Evolutionary conservation across 2,113 vertebrate genomes (phyloP).

Genomic region (Python bivittatus): DNA sequence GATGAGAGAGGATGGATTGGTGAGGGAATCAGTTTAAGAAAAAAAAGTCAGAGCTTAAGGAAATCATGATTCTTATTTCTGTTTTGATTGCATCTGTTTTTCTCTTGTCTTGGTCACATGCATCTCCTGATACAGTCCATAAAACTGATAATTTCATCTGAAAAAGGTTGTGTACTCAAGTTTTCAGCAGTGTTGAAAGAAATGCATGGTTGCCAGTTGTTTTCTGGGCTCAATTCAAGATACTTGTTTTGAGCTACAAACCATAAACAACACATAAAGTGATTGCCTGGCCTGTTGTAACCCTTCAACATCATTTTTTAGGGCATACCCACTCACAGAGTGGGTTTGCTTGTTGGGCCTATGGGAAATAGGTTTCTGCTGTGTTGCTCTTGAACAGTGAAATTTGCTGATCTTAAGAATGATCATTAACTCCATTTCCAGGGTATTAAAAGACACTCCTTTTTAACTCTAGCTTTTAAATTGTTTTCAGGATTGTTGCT

Average conservation of each 20-base stretch:
- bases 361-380: background rate
- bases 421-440: background rate
- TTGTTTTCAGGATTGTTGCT: background rate
- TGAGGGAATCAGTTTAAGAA: background rate
- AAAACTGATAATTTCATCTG: background rate
- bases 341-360: background rate
- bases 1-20: background rate
- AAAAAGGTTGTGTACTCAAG: background rate
- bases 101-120: background rate
- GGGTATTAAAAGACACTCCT: background rate
- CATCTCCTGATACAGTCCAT: background rate
- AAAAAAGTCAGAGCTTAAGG: background rate
- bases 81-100: background rate
- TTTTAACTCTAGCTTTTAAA: background rate
- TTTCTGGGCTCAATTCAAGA: background rate
- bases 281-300: background rate
- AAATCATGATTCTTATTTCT: background rate
- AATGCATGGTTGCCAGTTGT: background rate
- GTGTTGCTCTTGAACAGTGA: background rate
- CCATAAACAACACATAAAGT: background rate
- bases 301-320: background rate
- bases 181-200: background rate
- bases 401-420: background rate
- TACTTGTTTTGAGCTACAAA: background rate
- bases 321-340: background rate